Conservation (phyloP, 1,140 invertebrate genomes). For the Ooceraea biroi region DNA sequence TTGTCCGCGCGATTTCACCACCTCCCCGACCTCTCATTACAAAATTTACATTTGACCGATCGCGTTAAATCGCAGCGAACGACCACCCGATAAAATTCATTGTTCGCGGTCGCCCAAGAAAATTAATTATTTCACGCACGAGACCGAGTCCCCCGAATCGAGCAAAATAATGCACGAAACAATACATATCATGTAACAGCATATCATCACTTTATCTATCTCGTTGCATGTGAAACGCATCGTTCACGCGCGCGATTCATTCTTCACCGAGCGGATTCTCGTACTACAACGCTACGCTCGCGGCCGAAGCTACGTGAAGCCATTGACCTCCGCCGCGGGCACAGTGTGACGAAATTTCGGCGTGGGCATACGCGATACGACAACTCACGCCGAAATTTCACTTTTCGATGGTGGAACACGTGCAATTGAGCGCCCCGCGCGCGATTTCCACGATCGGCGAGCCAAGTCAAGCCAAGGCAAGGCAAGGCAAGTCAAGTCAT, state of each 20-base stretch:
- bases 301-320: constrained; percentile 57
- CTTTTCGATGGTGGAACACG: constrained; percentile 78
- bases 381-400: constrained; percentile 76
- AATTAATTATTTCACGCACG: constrained; percentile 13
- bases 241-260: not conserved
- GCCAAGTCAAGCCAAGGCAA: too few species aligned
- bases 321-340: constrained; percentile 37
- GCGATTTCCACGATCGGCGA: constrained; percentile 80
- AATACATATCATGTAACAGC: too few species aligned
- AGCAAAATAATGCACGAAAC: not conserved
- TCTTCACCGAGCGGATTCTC: not conserved
- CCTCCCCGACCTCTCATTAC: constrained; percentile 9
- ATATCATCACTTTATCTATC: too few species aligned
- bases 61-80: constrained; percentile 16
- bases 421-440: constrained; percentile 67
- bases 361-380: constrained; percentile 45
- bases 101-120: not conserved
- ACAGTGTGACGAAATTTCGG: constrained; percentile 67
- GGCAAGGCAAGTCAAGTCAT: too few species aligned
- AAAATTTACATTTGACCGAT: constrained; percentile 39
- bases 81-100: constrained; percentile 3
- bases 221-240: too few species aligned
- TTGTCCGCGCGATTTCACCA: not conserved
- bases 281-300: constrained; percentile 50
- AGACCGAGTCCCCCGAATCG: not conserved